phyloP scores from a whole-genome alignment of 2,113 vertebrate species.

The Paramormyrops kingsleyae region DNA sequence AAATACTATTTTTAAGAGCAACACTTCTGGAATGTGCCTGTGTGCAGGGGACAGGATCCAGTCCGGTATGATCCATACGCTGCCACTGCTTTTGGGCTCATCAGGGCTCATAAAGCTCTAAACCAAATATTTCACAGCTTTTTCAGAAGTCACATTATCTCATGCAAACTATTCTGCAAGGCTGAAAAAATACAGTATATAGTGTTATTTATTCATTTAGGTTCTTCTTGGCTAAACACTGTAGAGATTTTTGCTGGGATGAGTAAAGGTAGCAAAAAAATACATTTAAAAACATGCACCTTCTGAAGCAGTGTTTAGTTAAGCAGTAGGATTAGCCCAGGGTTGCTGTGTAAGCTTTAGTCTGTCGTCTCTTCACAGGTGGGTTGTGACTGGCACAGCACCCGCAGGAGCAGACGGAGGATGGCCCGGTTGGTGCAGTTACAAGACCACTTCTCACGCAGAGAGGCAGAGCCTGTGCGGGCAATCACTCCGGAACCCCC shows the following conservation, averaged over 20 bases:
- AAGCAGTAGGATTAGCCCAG: not conserved
- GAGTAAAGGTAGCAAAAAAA: not conserved
- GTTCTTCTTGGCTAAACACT: not conserved
- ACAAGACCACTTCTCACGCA: slow-evolving; percentile 45
- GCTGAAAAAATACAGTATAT: not conserved
- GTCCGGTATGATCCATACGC: not conserved
- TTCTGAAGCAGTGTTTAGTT: not conserved
- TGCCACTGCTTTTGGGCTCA: not conserved
- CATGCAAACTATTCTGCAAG: not conserved
- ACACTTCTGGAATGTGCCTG: not conserved
- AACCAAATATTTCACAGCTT: not conserved
- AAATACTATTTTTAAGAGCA: not conserved
- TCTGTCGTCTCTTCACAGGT: slow-evolving; percentile 38
- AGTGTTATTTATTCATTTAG: not conserved
- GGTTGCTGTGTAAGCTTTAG: not conserved
- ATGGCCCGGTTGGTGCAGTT: slow-evolving; percentile 42
- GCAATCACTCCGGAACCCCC: not conserved
- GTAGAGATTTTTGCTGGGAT: not conserved
- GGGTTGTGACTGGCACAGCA: slow-evolving; percentile 39
- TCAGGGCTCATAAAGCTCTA: not conserved
- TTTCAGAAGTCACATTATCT: not conserved
- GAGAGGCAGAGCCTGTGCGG: slow-evolving; percentile 13
- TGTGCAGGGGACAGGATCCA: not conserved
- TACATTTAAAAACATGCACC: not conserved
- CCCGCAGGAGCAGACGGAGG: slow-evolving; percentile 40